Base-by-base conservation (phyloP, 2,113 vertebrate species). In the Pangasianodon gigas region DNA sequence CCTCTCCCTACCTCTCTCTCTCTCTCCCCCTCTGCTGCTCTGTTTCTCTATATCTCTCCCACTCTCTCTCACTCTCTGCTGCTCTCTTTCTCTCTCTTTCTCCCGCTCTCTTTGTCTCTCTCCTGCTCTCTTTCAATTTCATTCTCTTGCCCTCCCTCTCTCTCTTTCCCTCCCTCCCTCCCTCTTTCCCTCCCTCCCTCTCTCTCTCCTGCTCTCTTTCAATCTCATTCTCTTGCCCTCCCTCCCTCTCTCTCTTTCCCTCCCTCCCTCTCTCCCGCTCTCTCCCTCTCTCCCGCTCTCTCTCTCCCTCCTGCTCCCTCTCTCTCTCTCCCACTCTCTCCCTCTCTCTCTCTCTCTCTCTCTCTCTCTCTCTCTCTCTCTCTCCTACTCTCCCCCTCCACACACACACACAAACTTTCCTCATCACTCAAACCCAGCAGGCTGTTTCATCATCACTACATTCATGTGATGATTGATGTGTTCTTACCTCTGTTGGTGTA, bases 401-500 rank as follows among this genome's bases (percentile, higher is more conserved):
- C n/a, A n/a, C n/a, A n/a, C n/a, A n/a, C n/a, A 29, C 67, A 88
- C 83, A 90, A 24, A 58, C 54, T 90, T 84, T 84, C 81, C 88
- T 37, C 91, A 91, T 89, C 83, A 41, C 80, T 87, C 89, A 88
- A 87, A 60, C 89, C 19, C 29, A 52, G 48, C 75, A 75, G 84
- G n/a, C 81, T 85, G 65, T 86, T 89, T 92, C 2, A 89, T 92
- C 4, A 89, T 37, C 46, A 37, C 44, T 51, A 51, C 18, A 82
- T 75, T 83, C 37, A 48, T 41, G 24, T 83, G 37, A 81, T 67
- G 74, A 81, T 41, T 51, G 46, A 32, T 7, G 62, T 46, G 87
- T 84, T 92, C 95, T 93, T 95, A 96, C 95, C 95, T 94, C 88
- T 91, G 88, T 87, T 87, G 91, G 85, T 89, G 93, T 92, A 94